Base-by-base conservation (phyloP, 2,113 vertebrate species). In the Gadus chalcogrammus region DNA sequence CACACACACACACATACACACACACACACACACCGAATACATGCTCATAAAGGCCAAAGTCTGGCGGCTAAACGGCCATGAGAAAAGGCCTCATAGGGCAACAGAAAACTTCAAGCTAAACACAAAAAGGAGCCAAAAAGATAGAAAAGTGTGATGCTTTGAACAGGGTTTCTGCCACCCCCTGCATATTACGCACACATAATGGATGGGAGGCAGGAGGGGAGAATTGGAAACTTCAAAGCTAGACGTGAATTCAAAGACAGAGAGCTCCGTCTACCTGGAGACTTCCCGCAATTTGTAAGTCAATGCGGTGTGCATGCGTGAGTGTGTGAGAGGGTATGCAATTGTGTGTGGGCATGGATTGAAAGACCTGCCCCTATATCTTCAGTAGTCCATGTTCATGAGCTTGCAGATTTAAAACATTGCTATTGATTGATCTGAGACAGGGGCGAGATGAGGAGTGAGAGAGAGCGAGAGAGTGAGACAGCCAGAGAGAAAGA, bases 161-260 rank as follows among this genome's bases (percentile, higher is more conserved):
- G 72, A 70, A 64, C 62, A 74, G 1, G 16, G 56, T 53, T 61
- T 68, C 72, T 55, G 72, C 59, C 48, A 24, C 31, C 65, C 61
- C 38, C 7, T 58, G 55, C 15, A 16, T 58, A 16, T 35, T 68
- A 56, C 64, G 48, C 74, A 53, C 28, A 1, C 1, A 18, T 74
- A 69, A 73, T 8, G 13, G 71, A 52, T 63, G 69, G 67, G 60
- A 74, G 74, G 79, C 62, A 76, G 63, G 64, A 69, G 31, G 71
- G 75, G 71, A 72, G 52, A 69, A 71, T 67, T 67, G 71, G 78
- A 71, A 73, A 89, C 86, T 84, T 88, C 83, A 87, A 88, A 88
- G 85, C 65, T 18, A 68, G 65, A 78, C 69, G 65, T 67, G 72
- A 75, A 85, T 82, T 84, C 67, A 73, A 63, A 85, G 78, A 84